Percentiles rank a stretch among this genome's conserved stretches.
These are phyloP conservation scores for Bufo bufo DNA, from an alignment of 2,113 vertebrate species.

Conservation along the genomic window DNA sequence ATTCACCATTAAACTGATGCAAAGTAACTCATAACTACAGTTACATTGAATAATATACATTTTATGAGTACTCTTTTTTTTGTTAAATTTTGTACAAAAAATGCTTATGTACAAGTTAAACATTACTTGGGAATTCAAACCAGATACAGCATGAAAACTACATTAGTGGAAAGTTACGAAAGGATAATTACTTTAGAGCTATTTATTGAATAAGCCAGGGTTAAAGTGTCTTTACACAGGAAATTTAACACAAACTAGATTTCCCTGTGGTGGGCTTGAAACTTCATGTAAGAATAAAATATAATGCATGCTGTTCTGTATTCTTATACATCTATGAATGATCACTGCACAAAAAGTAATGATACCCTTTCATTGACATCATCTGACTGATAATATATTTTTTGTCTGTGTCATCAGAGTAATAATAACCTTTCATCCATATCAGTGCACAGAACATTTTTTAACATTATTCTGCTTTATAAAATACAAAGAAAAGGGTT, in stretches of 20 bases:
- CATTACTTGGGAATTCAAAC: neutral
- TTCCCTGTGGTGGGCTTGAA: conserved; percentile 61
- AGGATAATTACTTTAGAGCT: conserved; percentile 56
- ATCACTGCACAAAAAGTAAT: conserved; percentile 71
- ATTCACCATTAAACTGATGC: neutral
- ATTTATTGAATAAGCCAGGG: conserved; percentile 62
- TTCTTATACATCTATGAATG: conserved; percentile 68
- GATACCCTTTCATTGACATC: conserved; percentile 73
- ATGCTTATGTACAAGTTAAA: neutral
- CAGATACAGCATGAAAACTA: conserved; percentile 1
- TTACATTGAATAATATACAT: neutral
- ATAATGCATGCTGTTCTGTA: conserved; percentile 66
- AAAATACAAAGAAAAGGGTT: conserved; percentile 63
- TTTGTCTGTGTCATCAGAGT: conserved; percentile 66
- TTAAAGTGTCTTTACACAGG: conserved; percentile 54
- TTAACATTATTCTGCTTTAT: conserved; percentile 61
- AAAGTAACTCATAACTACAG: neutral
- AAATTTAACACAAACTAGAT: conserved; percentile 60
- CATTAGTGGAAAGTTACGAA: conserved; percentile 43
- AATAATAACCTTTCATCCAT: conserved; percentile 72
- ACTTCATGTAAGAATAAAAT: conserved; percentile 61
- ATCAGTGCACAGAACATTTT: conserved; percentile 63
- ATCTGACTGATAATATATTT: conserved; percentile 69
- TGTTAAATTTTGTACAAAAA: neutral
- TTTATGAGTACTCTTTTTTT: neutral